A percentile compares a stretch with the other conserved stretches of the same genome.
Conservation (phyloP, 2,797 vertebrate genomes). For the Spea hammondii region DNA sequence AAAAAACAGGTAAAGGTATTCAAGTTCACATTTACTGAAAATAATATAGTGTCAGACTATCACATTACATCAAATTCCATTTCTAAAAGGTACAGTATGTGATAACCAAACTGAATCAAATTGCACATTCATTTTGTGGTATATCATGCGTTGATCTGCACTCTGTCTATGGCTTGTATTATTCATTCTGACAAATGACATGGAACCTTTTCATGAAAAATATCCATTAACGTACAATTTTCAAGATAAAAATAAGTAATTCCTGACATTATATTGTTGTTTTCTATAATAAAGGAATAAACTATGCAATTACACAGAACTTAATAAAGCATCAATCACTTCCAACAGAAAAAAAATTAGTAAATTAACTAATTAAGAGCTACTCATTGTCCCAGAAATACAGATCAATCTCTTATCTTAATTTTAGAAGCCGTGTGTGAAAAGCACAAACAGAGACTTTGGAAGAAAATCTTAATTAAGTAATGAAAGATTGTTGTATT, state of each 20-base stretch:
- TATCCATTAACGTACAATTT: constrained; percentile 15
- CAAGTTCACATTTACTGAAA: too few species aligned
- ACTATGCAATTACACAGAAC: constrained; percentile 65
- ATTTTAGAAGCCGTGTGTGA: constrained; percentile 51
- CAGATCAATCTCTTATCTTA: constrained; percentile 71
- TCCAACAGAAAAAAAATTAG: constrained; percentile 58
- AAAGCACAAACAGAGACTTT: constrained; percentile 56
- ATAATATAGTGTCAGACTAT: too few species aligned
- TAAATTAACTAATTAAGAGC: constrained; percentile 62
- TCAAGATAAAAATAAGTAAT: constrained; percentile 35
- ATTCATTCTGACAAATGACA: not conserved
- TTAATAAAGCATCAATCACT: constrained; percentile 69
- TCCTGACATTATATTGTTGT: constrained; percentile 51
- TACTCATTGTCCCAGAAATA: constrained; percentile 57
- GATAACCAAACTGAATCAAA: too few species aligned
- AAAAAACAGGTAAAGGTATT: too few species aligned
- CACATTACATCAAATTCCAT: too few species aligned
- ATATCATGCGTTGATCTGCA: not conserved
- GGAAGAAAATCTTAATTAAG: constrained; percentile 63
- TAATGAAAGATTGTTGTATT: constrained; percentile 55
- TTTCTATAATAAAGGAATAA: constrained; percentile 62
- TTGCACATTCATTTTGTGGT: not conserved
- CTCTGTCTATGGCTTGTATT: not conserved
- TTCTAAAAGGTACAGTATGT: too few species aligned
- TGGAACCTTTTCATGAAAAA: not conserved